Evolutionary conservation across 2,113 vertebrate species (phyloP).

Genomic region (Toxotes chatareus): DNA sequence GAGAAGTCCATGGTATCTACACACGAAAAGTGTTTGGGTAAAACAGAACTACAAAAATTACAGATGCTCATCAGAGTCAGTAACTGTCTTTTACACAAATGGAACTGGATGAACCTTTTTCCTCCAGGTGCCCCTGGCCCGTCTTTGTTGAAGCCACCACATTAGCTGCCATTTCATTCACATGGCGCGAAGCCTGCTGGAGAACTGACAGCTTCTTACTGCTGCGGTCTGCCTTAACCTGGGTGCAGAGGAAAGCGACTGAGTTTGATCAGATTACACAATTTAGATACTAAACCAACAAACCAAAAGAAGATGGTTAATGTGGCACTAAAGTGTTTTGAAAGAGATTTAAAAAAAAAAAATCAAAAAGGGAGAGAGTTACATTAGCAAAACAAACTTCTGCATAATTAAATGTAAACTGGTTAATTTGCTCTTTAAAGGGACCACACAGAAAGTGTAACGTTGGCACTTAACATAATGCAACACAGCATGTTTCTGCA

Average conservation of each 20-base stretch:
- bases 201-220: constrained; percentile 89
- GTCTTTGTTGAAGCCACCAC: constrained; percentile 95
- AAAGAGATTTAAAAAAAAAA: neutral
- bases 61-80: neutral
- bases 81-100: neutral
- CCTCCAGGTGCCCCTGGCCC: constrained; percentile 93
- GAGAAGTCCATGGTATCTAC: constrained; percentile 98
- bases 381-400: neutral
- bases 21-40: neutral
- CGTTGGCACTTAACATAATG: neutral
- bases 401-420: neutral
- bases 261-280: neutral
- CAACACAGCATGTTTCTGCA: neutral
- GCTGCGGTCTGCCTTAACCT: constrained; percentile 94
- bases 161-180: constrained; percentile 94
- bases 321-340: neutral
- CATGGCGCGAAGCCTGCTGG: constrained; percentile 92
- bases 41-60: neutral
- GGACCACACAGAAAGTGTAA: neutral
- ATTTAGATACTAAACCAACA: neutral
- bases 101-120: constrained; percentile 83
- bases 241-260: constrained; percentile 3
- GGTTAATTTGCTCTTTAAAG: neutral
- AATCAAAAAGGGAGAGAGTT: neutral
- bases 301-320: neutral